These are phyloP conservation scores for Branchipolynoe longqiensis DNA, from an alignment of 2,888 invertebrate genomes.

Conservation along the genomic window DNA sequence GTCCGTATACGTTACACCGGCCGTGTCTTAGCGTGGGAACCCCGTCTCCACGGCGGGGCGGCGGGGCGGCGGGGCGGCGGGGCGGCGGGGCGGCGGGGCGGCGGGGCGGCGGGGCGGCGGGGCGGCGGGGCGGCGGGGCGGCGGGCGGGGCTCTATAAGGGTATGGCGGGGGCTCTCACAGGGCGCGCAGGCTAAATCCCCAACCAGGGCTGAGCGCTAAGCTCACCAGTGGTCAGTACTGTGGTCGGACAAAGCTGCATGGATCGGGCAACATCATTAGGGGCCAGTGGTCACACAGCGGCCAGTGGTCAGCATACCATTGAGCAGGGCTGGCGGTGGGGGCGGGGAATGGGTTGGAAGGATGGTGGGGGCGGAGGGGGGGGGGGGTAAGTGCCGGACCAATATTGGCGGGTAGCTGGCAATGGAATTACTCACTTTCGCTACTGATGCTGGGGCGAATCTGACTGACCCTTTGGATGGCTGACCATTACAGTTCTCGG, in stretches of 20 bases:
- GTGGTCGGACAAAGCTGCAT: slow-evolving; percentile 33
- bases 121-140: neutral
- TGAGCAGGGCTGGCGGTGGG: too few relatives aligned
- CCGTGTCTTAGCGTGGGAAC: neutral
- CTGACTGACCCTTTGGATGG: neutral
- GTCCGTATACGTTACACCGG: neutral
- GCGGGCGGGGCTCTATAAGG: neutral
- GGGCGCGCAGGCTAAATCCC: slow-evolving; percentile 8
- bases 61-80: too few relatives aligned
- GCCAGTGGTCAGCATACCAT: slow-evolving; percentile 14
- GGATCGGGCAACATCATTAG: slow-evolving; percentile 51
- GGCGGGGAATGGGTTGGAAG: too few relatives aligned
- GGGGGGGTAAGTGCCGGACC: slow-evolving; percentile 25
- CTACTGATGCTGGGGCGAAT: neutral
- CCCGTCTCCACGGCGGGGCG: neutral
- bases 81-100: neutral
- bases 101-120: neutral
- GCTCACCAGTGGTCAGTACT: slow-evolving; percentile 17
- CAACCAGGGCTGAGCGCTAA: neutral
- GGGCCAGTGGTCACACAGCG: slow-evolving; percentile 22
- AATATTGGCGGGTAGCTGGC: neutral
- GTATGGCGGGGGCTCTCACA: neutral
- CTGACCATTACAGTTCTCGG: neutral
- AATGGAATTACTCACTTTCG: neutral
- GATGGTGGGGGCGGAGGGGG: too few relatives aligned